phyloP scores from a whole-genome alignment of 2,797 vertebrate genomes.

The Coccyzus lansbergi region DNA sequence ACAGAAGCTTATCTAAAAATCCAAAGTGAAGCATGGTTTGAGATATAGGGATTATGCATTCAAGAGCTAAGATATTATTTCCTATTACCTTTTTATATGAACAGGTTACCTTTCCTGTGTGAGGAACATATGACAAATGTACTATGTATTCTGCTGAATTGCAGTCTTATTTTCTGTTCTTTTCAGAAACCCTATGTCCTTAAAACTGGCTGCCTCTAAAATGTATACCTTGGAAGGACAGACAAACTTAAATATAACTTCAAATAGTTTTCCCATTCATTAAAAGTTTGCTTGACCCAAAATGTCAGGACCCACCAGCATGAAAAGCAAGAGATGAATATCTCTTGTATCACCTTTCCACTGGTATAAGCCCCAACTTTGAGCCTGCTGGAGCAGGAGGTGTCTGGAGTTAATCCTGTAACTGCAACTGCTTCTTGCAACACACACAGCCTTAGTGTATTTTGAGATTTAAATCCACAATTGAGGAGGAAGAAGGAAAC shows the following conservation, averaged over 20 bases:
- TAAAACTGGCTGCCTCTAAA: background rate
- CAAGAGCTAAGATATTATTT: background rate
- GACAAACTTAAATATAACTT: conserved; percentile 30
- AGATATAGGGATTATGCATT: background rate
- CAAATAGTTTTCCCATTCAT: conserved; percentile 38
- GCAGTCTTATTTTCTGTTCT: background rate
- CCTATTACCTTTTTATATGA: background rate
- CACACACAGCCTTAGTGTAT: conserved; percentile 12
- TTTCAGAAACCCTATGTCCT: background rate
- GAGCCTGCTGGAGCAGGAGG: conserved; percentile 20
- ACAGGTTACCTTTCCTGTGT: rapidly evolving
- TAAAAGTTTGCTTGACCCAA: conserved; percentile 48
- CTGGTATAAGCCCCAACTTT: background rate
- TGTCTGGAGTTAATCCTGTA: conserved; percentile 63
- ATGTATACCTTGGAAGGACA: background rate
- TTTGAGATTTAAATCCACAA: conserved; percentile 53
- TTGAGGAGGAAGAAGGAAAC: conserved; percentile 42
- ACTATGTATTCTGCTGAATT: background rate
- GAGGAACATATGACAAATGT: background rate
- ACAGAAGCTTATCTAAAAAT: background rate
- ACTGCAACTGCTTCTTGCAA: conserved; percentile 49
- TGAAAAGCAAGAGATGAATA: conserved; percentile 36
- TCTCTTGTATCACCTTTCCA: conserved; percentile 60
- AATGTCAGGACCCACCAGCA: conserved; percentile 48
- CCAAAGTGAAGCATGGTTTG: background rate